Conservation (phyloP, 2,797 vertebrate genomes). For the Alfaro cultratus region DNA sequence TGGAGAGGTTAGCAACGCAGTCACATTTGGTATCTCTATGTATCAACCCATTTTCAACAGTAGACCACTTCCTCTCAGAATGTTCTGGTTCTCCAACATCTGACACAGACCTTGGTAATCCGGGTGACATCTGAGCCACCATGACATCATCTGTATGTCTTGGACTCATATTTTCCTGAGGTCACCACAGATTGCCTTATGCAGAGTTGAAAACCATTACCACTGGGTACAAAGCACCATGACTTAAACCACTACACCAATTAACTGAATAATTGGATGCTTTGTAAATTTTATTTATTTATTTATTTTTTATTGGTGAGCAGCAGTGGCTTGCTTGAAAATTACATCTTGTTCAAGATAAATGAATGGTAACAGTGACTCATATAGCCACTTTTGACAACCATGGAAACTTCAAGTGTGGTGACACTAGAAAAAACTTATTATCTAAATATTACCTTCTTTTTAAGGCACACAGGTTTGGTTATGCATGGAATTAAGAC, state of each 20-base stretch:
- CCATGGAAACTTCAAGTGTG: not conserved
- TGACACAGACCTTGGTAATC: not conserved
- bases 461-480: no score
- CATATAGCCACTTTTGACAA: not conserved
- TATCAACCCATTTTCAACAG: not conserved
- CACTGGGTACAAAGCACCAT: not conserved
- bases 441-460: no score
- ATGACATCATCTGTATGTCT: not conserved
- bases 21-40: constrained; percentile 71
- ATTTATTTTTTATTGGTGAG: not conserved
- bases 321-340: not conserved
- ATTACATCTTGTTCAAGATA: not conserved
- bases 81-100: not conserved
- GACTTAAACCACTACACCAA: not conserved
- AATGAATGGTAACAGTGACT: not conserved
- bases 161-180: not conserved
- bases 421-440: no score
- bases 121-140: not conserved
- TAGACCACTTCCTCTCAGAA: not conserved
- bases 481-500: no score
- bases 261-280: not conserved
- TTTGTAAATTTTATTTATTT: not conserved
- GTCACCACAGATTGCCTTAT: not conserved
- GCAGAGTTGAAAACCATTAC: not conserved
- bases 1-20: constrained; percentile 82